Evolutionary conservation across 2,113 vertebrate species (phyloP).

Genomic region (Regulus satrapa): DNA sequence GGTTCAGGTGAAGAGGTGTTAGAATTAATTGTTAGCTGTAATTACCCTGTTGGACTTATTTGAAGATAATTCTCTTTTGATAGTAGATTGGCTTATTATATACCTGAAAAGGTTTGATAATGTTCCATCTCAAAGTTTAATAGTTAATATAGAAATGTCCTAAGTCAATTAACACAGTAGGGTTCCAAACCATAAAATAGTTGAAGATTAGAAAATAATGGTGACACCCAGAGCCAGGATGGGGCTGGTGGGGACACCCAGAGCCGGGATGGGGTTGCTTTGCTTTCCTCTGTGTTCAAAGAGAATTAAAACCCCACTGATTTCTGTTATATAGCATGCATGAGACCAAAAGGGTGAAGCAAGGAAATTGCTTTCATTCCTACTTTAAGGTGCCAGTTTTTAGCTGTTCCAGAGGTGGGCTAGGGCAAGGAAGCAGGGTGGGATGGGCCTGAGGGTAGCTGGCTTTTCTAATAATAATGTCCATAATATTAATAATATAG

Average conservation of each 20-base stretch:
- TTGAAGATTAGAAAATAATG: background rate
- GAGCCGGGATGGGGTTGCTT: background rate
- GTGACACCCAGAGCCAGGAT: no score
- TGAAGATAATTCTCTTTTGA: background rate
- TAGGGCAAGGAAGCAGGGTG: background rate
- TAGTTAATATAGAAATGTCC: background rate
- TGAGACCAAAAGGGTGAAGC: background rate
- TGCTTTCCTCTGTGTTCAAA: background rate
- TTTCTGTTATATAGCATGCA: background rate
- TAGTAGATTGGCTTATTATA: background rate
- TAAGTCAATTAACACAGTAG: background rate
- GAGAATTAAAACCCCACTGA: fast-evolving
- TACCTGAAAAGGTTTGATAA: background rate
- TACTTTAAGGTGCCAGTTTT: background rate
- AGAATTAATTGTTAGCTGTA: background rate
- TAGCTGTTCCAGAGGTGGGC: background rate
- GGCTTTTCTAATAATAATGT: no score
- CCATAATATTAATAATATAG: no score
- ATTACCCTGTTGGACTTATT: background rate
- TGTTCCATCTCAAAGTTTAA: background rate
- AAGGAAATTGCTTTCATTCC: background rate
- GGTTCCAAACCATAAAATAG: background rate
- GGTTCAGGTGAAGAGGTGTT: background rate
- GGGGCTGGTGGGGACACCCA: background rate
- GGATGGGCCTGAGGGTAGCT: background rate